Base-by-base conservation (phyloP, 2,113 vertebrate species). In the Kryptolebias marmoratus region DNA sequence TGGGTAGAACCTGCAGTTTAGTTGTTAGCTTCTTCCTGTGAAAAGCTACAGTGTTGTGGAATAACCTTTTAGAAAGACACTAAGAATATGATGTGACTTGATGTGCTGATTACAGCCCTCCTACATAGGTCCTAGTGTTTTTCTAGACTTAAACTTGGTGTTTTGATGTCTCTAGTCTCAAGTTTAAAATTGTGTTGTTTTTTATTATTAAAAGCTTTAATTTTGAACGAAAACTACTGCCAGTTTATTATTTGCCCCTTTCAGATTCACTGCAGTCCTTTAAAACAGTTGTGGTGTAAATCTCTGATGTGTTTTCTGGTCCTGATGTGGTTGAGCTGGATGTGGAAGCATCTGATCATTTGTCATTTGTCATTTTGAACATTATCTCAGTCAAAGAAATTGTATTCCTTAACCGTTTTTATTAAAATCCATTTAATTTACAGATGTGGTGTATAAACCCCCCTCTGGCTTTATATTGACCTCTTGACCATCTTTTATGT, bases 11-110 rank as follows among this genome's bases (percentile, higher is more conserved):
- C 68, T 13, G 54, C 47, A 22, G 50, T 5, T 70, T 36, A 48
- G 50, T 54, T 59, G 11, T 55, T 79, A 56, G 75, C 68, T 59
- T 73, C 45, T 64, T 53, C 5, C 44, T 48, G 32, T 63, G 48
- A 55, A 14, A 2, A 62, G 11, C 44, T 53, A 1, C 68, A 44
- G n/a, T 67, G 52, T 27, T 57, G 48, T 71, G 7, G 10, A 75
- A 28, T 57, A n/a, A 8, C 50, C 12, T 27, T 49, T 15, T 48
- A 52, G n/a, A 52, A 39, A 61, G 4, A 63, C 11, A 42, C 18
- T 42, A 2, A 13, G 22, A 22, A 22, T 22, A 22, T 22, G 22
- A 22, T 22, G 22, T 22, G 22, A 53, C n/a, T 52, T n/a, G 14
- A 15, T 31, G 47, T 13, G 12, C 14, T 48, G 14, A 48, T 4